These are phyloP conservation scores for Eugnorisma glareosa DNA, from an alignment of 2,888 invertebrate species.

Conservation along the genomic window DNA sequence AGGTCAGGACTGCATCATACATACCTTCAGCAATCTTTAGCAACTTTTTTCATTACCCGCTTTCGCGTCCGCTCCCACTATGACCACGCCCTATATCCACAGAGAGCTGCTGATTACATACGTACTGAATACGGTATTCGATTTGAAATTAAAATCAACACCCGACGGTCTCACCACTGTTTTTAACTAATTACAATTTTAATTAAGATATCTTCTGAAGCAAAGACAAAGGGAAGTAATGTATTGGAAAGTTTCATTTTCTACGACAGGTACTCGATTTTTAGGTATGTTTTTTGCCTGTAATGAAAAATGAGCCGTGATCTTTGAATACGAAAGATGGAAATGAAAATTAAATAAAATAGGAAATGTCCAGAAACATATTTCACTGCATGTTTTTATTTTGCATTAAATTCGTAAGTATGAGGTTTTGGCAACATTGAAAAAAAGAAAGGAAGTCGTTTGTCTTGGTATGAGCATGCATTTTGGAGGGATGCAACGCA, in stretches of 20 bases:
- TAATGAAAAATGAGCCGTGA: not conserved
- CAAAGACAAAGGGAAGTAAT: conserved; percentile 8
- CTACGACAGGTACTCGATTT: not conserved
- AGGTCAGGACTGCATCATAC: not conserved
- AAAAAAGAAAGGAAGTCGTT: too few relatives aligned
- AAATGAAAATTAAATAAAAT: not conserved
- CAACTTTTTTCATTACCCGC: not conserved
- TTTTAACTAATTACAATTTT: conserved; percentile 64
- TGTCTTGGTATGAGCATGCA: too few relatives aligned
- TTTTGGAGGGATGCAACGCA: too few relatives aligned
- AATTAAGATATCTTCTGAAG: conserved; percentile 43
- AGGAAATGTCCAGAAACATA: not conserved
- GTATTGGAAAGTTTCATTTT: conserved; percentile 35
- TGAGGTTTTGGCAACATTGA: too few relatives aligned
- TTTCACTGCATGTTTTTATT: not conserved
- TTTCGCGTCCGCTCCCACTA: not conserved
- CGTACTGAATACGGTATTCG: conserved; percentile 61
- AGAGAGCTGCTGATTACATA: conserved; percentile 58
- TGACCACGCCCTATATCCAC: not conserved
- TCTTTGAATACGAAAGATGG: not conserved
- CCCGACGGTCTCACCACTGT: conserved; percentile 36
- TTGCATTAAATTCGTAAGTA: too few relatives aligned
- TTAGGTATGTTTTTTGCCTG: not conserved
- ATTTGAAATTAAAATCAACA: conserved; percentile 70
- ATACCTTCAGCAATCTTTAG: too few relatives aligned